Evolutionary conservation across 2,797 vertebrate genomes (phyloP), one percentile per base, ranked within the genome.

Genomic region (Schizopygopsis pylzovi): DNA sequence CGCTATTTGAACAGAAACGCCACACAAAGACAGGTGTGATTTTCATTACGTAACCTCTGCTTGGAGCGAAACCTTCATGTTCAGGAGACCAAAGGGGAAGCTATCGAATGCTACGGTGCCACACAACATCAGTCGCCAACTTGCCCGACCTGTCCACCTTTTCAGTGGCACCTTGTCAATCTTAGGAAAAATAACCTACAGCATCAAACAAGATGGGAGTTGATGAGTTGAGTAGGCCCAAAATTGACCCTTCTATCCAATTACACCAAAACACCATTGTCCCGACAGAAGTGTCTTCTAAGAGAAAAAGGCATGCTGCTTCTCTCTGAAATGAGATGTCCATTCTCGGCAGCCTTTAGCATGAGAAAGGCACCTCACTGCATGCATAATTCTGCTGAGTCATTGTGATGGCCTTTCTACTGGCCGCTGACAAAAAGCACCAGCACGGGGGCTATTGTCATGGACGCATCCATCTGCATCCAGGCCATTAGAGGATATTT

Each of bases 401-500:
- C 93, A 95, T 94, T 95, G 94, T 94, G 93, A 92, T 91, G 92
- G 92, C 89, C 93, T 91, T 92, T 92, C 93, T 87, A 90, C 91
- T 92, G 92, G 79, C 78, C 91, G 73, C 90, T 92, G 90, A 95
- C 93, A 95, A 94, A 94, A 91, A 94, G 92, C 93, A 89, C 92
- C 94, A 93, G 94, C 94, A 94, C 90, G 90, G 90, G 92, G 92
- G 88, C 94, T 95, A 94, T 96, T 96, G 96, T 96, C 93, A 95
- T 94, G 93, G 91, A 90, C 91, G 85, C 95, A 95, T 96, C 95
- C 95, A 96, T 96, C 94, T 95, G 95, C 92, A 95, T 95, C 94
- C 93, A 94, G 94, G 92, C 95, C 93, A 95, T 95, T 94, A 94
- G 94, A 95, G 94, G 94, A 95, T 96, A 95, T 96, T 96, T 96